Percentiles rank a stretch among this genome's conserved stretches.
phyloP scores from a whole-genome alignment of 2,888 invertebrate genomes.

The Saturnia pavonia region DNA sequence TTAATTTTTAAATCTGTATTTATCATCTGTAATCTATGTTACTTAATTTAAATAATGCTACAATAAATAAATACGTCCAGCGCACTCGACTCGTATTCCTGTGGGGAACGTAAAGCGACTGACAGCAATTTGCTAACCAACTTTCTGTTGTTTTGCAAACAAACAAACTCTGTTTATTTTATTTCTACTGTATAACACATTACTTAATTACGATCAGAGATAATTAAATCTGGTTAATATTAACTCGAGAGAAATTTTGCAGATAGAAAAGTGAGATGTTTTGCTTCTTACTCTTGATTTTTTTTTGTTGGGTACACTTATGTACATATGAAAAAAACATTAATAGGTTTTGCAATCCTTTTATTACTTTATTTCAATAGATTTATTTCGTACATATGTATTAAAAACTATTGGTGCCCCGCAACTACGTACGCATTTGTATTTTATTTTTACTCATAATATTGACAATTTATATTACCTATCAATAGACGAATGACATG shows the following conservation, averaged over 20 bases:
- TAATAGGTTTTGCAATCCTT: too few species aligned
- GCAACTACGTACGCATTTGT: too few species aligned
- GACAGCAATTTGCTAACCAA: slow-evolving; percentile 28
- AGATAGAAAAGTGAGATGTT: background rate
- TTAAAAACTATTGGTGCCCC: too few species aligned
- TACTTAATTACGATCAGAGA: background rate
- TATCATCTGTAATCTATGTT: background rate
- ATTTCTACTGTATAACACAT: background rate
- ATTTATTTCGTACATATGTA: too few species aligned
- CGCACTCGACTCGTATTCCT: slow-evolving; percentile 40
- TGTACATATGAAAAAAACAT: too few species aligned
- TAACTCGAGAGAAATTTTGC: background rate
- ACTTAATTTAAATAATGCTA: slow-evolving; percentile 23
- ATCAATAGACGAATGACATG: too few species aligned
- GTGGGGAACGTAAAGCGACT: slow-evolving; percentile 42
- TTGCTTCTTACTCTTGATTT: background rate
- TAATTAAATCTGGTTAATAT: background rate
- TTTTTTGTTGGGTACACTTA: background rate
- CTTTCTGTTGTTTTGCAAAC: slow-evolving; percentile 25
- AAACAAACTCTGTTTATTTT: slow-evolving; percentile 2
- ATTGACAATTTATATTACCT: too few species aligned
- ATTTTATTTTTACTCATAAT: too few species aligned
- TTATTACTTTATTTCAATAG: too few species aligned
- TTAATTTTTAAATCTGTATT: background rate
- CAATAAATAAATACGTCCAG: slow-evolving; percentile 20